A percentile compares a stretch with the other conserved stretches of the same genome.
These are phyloP conservation scores for Antitype chi DNA, from an alignment of 2,888 invertebrate species.

Conservation along the genomic window DNA sequence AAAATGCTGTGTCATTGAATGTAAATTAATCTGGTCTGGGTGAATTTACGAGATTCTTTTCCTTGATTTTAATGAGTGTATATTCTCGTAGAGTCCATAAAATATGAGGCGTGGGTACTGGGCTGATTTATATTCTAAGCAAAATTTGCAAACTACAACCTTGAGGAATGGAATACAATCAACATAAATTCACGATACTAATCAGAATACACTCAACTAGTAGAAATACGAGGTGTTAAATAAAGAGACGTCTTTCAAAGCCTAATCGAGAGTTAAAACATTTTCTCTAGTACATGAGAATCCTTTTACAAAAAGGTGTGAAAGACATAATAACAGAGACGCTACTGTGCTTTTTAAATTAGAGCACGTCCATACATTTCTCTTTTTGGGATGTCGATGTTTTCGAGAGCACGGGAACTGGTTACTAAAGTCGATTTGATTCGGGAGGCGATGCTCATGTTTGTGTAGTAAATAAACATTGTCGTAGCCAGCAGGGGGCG, in stretches of 20 bases:
- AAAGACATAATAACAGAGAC: slow-evolving; percentile 56
- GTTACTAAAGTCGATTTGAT: slow-evolving; percentile 70
- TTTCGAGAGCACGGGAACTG: slow-evolving; percentile 59
- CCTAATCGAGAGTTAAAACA: slow-evolving; percentile 63
- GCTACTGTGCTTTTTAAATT: slow-evolving; percentile 68
- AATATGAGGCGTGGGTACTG: slow-evolving; percentile 7
- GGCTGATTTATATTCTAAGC: slow-evolving; percentile 40
- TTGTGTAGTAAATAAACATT: slow-evolving; percentile 68
- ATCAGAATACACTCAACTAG: slow-evolving; percentile 25
- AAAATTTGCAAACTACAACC: slow-evolving; percentile 38
- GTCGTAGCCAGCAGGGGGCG: slow-evolving; percentile 48
- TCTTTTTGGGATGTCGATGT: slow-evolving; percentile 63
- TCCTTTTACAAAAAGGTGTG: slow-evolving; percentile 66
- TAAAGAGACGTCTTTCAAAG: slow-evolving; percentile 62
- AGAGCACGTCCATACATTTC: slow-evolving; percentile 68
- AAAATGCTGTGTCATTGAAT: slow-evolving; percentile 54
- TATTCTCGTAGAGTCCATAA: slow-evolving; percentile 17
- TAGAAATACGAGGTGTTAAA: slow-evolving; percentile 44
- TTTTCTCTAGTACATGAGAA: slow-evolving; percentile 59
- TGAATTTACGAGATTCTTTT: slow-evolving; percentile 24
- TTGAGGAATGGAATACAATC: slow-evolving; percentile 38
- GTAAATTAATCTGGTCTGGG: slow-evolving; percentile 42
- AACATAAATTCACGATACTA: slow-evolving; percentile 44
- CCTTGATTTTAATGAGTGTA: slow-evolving; percentile 10
- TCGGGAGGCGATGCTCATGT: slow-evolving; percentile 62